Base-by-base conservation (phyloP, 2,888 invertebrate genomes). In the Plebejus melissa region DNA sequence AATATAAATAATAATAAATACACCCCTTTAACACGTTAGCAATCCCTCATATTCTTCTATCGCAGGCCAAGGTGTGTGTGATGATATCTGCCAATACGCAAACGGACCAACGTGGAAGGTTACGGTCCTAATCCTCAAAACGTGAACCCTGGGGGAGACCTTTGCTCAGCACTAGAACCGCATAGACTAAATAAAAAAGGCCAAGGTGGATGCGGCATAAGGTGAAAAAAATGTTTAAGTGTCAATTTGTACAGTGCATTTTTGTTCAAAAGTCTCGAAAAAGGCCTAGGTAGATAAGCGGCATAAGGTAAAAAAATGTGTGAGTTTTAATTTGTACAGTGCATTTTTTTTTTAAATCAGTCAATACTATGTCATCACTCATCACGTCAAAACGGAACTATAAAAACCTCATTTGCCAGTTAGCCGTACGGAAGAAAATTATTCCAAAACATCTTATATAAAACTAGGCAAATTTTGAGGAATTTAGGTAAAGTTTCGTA, bases 401-500 rank as follows among this genome's bases (percentile, higher is more conserved):
- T 60, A 60, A 28, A 60, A 22, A 60, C 9, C 9, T 9, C 11
- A 60, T 60, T 60, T 9, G 22, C 22, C n/a, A 57, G 58, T 7
- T 7, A 58, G 6, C 58, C 7, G 28, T 28, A 60, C 28, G 60
- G 16, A 58, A 60, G 16, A 4, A 13, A 32, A 36, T 32, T 65
- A 65, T 60, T 60, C 9, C 22, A 60, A 11, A 60, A 60, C 41
- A 46, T 22, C 58, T 60, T 60, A 60, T 4, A 65, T 32, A 65
- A 65, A 65, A 28, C 4, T 65, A 65, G 32, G 65, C 1, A 65
- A 65, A 65, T 32, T 65, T 1, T 32, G 11, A 65, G 4, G 32
- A 65, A 65, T 65, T 65, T 11, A 65, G 32, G 65, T 32, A 65
- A 65, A 32, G 65, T 32, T 65, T 65, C 65, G 36, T 28, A 46